phyloP scores from a whole-genome alignment of 2,113 vertebrate species.

The Amia ocellicauda region DNA sequence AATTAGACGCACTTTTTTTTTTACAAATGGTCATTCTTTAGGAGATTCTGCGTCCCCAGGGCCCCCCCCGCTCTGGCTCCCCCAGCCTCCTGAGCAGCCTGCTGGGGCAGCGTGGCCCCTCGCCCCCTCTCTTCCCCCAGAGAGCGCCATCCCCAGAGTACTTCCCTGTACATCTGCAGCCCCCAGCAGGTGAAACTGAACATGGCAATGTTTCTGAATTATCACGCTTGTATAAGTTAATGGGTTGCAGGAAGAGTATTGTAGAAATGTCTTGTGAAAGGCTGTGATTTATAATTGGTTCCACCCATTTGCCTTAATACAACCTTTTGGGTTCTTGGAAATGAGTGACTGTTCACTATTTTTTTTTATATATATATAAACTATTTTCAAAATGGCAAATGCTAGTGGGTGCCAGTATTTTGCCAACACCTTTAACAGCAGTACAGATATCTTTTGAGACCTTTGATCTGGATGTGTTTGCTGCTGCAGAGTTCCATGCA shows the following conservation, averaged over 20 bases:
- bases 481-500: conserved; percentile 70
- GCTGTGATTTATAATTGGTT: neutral
- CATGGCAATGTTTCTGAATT: neutral
- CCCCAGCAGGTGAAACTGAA: conserved; percentile 76
- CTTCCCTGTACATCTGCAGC: conserved; percentile 75
- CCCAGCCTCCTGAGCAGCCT: conserved; percentile 76
- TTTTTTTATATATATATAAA: no score
- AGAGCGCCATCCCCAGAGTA: conserved; percentile 85
- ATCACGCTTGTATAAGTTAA: neutral
- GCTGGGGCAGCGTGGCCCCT: conserved; percentile 78
- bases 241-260: neutral
- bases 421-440: no score
- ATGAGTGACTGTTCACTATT: no score
- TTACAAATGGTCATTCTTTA: conserved; percentile 52
- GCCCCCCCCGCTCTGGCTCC: conserved; percentile 68
- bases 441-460: no score
- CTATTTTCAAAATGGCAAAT: no score
- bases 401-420: no score
- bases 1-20: no score
- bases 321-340: conserved; percentile 7
- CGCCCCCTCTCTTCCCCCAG: conserved; percentile 81
- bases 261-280: neutral
- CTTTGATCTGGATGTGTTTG: neutral
- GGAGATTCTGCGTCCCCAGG: conserved; percentile 82
- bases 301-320: neutral